Conservation (phyloP, 2,888 invertebrate genomes). For the Harmothoe impar region DNA sequence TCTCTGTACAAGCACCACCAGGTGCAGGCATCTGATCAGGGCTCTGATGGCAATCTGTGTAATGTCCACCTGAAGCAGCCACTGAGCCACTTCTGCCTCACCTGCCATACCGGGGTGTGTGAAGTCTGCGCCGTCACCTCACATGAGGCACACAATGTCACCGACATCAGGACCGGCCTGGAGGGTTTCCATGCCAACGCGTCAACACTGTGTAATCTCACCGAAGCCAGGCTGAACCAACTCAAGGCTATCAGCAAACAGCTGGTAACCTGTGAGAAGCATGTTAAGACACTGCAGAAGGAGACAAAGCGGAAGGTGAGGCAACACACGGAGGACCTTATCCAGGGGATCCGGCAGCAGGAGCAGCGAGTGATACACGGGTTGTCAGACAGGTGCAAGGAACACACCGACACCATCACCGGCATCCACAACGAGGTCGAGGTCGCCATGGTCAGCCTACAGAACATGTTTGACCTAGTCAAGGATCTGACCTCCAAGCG, state of each 20-base stretch:
- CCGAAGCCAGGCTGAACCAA: slow-evolving; percentile 18
- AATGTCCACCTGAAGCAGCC: background rate
- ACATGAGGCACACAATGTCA: slow-evolving; percentile 39
- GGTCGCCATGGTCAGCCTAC: slow-evolving; percentile 52
- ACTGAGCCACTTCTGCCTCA: slow-evolving; percentile 8
- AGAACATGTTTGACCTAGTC: slow-evolving; percentile 49
- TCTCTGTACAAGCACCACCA: background rate
- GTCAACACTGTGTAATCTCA: background rate
- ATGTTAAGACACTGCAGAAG: background rate
- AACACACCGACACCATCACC: background rate
- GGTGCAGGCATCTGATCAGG: background rate
- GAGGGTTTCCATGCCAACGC: slow-evolving; percentile 44
- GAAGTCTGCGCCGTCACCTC: slow-evolving; percentile 31
- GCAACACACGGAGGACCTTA: slow-evolving; percentile 42
- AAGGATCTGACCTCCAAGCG: slow-evolving; percentile 8
- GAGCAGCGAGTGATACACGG: slow-evolving; percentile 24
- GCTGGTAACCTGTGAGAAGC: slow-evolving; percentile 20
- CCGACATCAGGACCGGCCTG: slow-evolving; percentile 20
- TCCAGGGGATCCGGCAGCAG: slow-evolving; percentile 4
- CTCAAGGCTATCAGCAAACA: slow-evolving; percentile 35
- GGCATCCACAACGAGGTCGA: slow-evolving; percentile 22
- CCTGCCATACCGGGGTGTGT: slow-evolving; percentile 31
- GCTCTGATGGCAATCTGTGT: background rate
- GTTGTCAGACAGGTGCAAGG: background rate
- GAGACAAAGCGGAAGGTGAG: slow-evolving; percentile 4